Evolutionary conservation across 1,140 invertebrate genomes (phyloP).

Genomic region (Euwallacea similis): DNA sequence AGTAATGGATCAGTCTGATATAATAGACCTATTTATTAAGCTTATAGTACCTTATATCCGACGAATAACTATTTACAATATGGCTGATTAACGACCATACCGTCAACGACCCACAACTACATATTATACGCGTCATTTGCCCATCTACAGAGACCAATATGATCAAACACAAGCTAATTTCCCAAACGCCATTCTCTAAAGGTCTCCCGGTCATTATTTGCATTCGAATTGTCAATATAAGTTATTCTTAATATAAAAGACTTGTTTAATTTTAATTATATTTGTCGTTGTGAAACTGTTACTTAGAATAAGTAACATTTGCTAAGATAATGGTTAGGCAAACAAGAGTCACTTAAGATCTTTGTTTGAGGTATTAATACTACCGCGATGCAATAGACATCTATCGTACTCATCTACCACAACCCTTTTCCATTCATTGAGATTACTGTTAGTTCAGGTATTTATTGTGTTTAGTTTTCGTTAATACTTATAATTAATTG

Average conservation of each 20-base stretch:
- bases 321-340: conserved; percentile 42
- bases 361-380: conserved; percentile 33
- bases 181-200: conserved; percentile 11
- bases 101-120: too few species aligned
- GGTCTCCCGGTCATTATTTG: conserved; percentile 3
- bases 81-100: too few species aligned
- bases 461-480: too few species aligned
- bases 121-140: too few species aligned
- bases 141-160: not conserved
- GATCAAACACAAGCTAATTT: conserved; percentile 6
- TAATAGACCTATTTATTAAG: too few species aligned
- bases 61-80: too few species aligned
- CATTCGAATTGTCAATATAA: conserved; percentile 24
- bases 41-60: too few species aligned
- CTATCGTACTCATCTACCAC: not conserved
- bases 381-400: conserved; percentile 24
- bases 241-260: conserved; percentile 33
- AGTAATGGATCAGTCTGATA: too few species aligned
- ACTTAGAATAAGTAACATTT: conserved; percentile 44
- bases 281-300: conserved; percentile 42
- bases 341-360: conserved; percentile 38
- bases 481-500: too few species aligned
- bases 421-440: too few species aligned
- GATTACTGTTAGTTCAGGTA: too few species aligned
- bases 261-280: conserved; percentile 37